phyloP scores from a whole-genome alignment of 2,888 invertebrate genomes.

The Amitus sp. region DNA sequence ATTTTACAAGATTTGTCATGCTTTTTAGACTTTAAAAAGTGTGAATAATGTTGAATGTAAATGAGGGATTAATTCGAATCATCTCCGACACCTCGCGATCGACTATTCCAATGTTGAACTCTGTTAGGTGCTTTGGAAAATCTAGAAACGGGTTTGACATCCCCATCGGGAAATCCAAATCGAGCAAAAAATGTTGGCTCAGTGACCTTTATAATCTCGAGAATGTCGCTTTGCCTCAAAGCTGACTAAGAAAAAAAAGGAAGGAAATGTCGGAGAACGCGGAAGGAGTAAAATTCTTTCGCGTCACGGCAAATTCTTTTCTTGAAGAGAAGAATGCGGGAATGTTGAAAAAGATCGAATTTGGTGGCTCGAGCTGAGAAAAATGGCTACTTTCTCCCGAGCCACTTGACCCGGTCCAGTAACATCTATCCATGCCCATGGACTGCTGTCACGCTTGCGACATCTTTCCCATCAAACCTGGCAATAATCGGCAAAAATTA shows the following conservation, averaged over 20 bases:
- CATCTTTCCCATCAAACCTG: slow-evolving; percentile 42
- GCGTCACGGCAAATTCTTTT: too few relatives aligned
- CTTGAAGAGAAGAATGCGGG: too few relatives aligned
- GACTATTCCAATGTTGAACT: slow-evolving; percentile 4
- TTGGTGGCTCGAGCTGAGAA: slow-evolving; percentile 50
- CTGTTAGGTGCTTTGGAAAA: slow-evolving; percentile 5
- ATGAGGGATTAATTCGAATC: slow-evolving; percentile 15
- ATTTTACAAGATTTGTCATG: too few relatives aligned
- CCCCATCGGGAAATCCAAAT: background rate
- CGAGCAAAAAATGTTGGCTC: too few relatives aligned
- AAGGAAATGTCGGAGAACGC: too few relatives aligned
- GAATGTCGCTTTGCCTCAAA: too few relatives aligned
- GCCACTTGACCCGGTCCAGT: slow-evolving; percentile 65
- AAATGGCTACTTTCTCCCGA: slow-evolving; percentile 58
- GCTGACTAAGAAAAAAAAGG: too few relatives aligned
- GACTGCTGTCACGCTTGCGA: slow-evolving; percentile 53
- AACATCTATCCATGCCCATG: slow-evolving; percentile 60
- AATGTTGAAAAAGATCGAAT: slow-evolving; percentile 19
- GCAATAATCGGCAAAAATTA: slow-evolving; percentile 23
- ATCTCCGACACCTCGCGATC: slow-evolving; percentile 13
- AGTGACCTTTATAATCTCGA: too few relatives aligned
- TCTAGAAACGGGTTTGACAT: background rate
- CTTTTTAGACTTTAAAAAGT: background rate
- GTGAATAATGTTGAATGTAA: too few relatives aligned
- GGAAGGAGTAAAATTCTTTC: too few relatives aligned